Evolutionary conservation across 2,888 invertebrate species (phyloP).

Genomic region (Epiblema foenella): DNA sequence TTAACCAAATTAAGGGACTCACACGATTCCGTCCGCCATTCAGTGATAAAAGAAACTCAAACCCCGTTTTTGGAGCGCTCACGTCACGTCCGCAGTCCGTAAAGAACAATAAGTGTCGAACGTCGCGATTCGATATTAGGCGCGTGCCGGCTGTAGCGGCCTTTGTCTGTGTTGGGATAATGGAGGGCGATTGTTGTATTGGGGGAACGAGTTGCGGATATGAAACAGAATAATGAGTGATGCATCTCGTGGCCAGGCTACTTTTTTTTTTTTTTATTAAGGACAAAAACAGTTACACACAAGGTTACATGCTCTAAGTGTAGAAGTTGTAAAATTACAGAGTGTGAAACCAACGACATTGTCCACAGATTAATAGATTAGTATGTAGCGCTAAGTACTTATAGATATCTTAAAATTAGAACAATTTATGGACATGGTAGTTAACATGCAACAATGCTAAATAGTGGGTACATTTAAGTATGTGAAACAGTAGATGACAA

Average conservation of each 20-base stretch:
- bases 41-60: not conserved
- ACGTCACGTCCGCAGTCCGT: conserved; percentile 10
- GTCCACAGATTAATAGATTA: too few relatives aligned
- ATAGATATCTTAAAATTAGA: too few relatives aligned
- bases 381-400: too few relatives aligned
- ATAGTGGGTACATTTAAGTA: too few relatives aligned
- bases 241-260: not conserved
- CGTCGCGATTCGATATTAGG: conserved; percentile 29
- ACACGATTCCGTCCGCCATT: not conserved
- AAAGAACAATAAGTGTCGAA: conserved; percentile 37
- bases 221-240: not conserved
- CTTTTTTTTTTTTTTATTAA: too few relatives aligned
- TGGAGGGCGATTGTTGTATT: not conserved
- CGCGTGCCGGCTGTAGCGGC: conserved; percentile 14
- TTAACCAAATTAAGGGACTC: not conserved
- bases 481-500: too few relatives aligned
- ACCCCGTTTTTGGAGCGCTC: not conserved
- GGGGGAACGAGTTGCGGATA: not conserved
- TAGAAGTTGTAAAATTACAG: too few relatives aligned
- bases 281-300: too few relatives aligned
- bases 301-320: too few relatives aligned
- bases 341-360: too few relatives aligned
- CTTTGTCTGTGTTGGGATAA: not conserved
- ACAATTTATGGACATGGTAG: too few relatives aligned
- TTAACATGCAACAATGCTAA: too few relatives aligned